Conservation (phyloP, 2,113 vertebrate species). For the Maylandia zebra region DNA sequence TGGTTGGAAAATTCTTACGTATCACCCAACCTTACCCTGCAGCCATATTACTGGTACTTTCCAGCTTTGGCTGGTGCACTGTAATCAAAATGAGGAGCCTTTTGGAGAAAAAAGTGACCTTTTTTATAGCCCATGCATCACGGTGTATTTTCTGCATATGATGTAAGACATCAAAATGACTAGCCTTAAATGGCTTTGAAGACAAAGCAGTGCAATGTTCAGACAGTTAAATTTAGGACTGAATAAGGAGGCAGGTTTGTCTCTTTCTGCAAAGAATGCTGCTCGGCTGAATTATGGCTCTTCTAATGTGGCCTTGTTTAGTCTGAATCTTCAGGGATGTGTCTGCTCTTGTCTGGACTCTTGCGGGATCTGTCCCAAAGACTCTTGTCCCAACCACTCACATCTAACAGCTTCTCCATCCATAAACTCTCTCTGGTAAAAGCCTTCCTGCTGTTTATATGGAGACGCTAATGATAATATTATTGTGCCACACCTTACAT, state of each 20-base stretch:
- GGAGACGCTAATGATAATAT: constrained; percentile 34
- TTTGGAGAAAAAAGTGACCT: not conserved
- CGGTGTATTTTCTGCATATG: not conserved
- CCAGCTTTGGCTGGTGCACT: not conserved
- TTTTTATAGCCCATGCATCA: not conserved
- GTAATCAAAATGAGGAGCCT: not conserved
- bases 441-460: constrained; percentile 31
- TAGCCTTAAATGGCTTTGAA: not conserved
- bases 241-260: constrained; percentile 13
- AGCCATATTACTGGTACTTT: not conserved
- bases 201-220: not conserved
- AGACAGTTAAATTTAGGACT: constrained; percentile 21
- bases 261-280: constrained; percentile 28
- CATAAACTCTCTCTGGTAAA: constrained; percentile 39
- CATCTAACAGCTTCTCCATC: constrained; percentile 21
- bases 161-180: not conserved
- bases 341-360: constrained; percentile 48
- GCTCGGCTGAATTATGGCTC: constrained; percentile 48
- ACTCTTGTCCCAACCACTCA: constrained; percentile 9
- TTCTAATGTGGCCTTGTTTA: constrained; percentile 59
- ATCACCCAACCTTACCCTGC: not conserved
- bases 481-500: constrained; percentile 41
- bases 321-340: constrained; percentile 52
- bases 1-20: not conserved
- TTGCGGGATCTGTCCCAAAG: constrained; percentile 14